Evolutionary conservation across 2,797 vertebrate species (phyloP), one percentile per base, ranked within the genome.

Genomic region (Gastrophryne carolinensis): DNA sequence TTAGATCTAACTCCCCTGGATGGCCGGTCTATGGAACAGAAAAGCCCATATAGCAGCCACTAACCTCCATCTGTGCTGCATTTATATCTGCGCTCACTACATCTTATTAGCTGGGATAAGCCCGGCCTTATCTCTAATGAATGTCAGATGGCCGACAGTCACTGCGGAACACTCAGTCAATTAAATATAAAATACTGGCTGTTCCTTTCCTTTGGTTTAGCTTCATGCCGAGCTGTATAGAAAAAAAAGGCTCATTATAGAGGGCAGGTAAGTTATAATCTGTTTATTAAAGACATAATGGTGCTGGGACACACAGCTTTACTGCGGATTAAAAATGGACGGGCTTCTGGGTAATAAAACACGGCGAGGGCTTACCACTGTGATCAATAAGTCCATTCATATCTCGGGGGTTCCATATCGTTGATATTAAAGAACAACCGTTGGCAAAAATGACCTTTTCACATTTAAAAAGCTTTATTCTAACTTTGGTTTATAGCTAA

Each of bases 141-240:
- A 41, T 39, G n/a, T 72, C 75, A 78, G 75, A 78, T 72, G 75
- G 19, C 27, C 10, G 21, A 26, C 13, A 67, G 53, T 47, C 64
- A 34, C 41, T 30, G 17, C 7, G 63, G 49, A 57, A 39, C 73
- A 52, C 68, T 58, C 68, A 57, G 50, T 21, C 74, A 71, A 71
- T 72, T 72, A 71, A 65, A 78, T 24, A 49, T 71, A 52, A 64
- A 65, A 77, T 77, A 71, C 74, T 65, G 65, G 66, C 75, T 72
- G 67, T 35, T 65, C 52, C 3, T 29, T 39, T 24, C 50, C 63
- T 52, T 72, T 15, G n/a, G 68, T 54, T 57, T 49, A 17, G 41
- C 60, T 50, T 78, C 75, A 60, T n/a, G 35, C 13, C 8, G 26
- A 52, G 61, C 75, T 26, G 6, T 77, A 57, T n/a, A n/a, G n/a